phyloP scores from a whole-genome alignment of 2,113 vertebrate species.

The Elephas maximus region DNA sequence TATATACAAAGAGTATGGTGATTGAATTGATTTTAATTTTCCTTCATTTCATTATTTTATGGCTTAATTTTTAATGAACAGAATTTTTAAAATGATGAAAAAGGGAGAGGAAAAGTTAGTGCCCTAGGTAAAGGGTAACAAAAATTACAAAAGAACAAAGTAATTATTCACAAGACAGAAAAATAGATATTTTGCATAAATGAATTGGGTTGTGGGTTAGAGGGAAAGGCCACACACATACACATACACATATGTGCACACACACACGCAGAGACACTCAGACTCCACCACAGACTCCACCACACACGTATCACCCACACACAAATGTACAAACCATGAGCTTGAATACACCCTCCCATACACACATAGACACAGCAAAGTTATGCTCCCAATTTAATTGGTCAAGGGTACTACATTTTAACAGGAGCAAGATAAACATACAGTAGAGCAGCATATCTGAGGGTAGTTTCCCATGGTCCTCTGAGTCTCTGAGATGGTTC shows the following conservation, averaged over 20 bases:
- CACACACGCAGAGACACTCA: not conserved
- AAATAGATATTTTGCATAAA: conserved; percentile 5
- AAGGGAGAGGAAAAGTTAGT: not conserved
- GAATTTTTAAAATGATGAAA: conserved; percentile 21
- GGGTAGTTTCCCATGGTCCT: not conserved
- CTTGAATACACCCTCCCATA: not conserved
- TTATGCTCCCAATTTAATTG: not conserved
- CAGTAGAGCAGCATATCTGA: not conserved
- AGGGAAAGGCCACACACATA: not conserved
- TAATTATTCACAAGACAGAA: not conserved
- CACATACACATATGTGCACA: no score
- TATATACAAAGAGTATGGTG: not conserved
- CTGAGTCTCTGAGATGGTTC: not conserved
- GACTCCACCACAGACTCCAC: not conserved
- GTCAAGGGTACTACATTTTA: not conserved
- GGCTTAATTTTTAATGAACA: conserved; percentile 41
- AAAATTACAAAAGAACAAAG: conserved; percentile 15
- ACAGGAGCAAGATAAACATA: not conserved
- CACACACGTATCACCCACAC: no score
- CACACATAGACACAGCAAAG: not conserved
- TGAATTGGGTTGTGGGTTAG: not conserved
- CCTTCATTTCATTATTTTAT: conserved; percentile 21
- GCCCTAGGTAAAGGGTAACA: not conserved
- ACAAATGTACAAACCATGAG: not conserved
- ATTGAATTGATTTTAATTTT: conserved; percentile 14